Percentiles rank a stretch among this genome's conserved stretches.
Evolutionary conservation across 2,797 vertebrate species (phyloP).

Genomic region (Chiroxiphia lanceolata): DNA sequence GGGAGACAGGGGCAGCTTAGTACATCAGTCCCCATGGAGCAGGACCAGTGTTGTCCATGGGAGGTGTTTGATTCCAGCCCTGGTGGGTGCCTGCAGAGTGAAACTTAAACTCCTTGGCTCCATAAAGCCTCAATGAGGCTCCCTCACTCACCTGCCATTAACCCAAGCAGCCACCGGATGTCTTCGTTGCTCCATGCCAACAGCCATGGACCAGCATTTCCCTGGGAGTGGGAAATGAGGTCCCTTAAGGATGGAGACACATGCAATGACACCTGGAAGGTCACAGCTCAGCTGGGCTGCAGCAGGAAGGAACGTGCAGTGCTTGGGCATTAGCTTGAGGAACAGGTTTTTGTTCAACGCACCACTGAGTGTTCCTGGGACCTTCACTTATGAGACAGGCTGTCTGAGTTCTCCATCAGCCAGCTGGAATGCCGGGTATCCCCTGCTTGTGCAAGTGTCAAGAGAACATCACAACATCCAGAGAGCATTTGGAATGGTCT

Average conservation of each 20-base stretch:
- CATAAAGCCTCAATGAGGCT: not conserved
- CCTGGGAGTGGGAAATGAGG: not conserved
- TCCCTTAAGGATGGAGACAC: not conserved
- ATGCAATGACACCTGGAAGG: not conserved
- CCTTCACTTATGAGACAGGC: not conserved
- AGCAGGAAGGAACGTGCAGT: rapidly evolving
- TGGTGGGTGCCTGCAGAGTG: not conserved
- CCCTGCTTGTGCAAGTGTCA: rapidly evolving
- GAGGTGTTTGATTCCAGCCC: not conserved
- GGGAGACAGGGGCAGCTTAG: not conserved
- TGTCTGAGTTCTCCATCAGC: not conserved
- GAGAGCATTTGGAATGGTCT: not conserved
- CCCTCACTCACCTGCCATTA: constrained; percentile 29
- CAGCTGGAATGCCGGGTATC: not conserved
- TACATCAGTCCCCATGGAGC: not conserved
- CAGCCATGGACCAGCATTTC: not conserved
- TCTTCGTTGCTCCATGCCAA: constrained; percentile 59
- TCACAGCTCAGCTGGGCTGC: not conserved
- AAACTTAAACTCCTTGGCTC: not conserved
- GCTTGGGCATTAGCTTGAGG: not conserved
- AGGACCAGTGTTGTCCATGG: rapidly evolving
- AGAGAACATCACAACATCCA: not conserved
- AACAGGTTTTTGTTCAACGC: not conserved
- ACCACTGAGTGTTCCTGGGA: rapidly evolving
- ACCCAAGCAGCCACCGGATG: constrained; percentile 61